phyloP scores from a whole-genome alignment of 2,113 vertebrate species.

The Callospermophilus lateralis region DNA sequence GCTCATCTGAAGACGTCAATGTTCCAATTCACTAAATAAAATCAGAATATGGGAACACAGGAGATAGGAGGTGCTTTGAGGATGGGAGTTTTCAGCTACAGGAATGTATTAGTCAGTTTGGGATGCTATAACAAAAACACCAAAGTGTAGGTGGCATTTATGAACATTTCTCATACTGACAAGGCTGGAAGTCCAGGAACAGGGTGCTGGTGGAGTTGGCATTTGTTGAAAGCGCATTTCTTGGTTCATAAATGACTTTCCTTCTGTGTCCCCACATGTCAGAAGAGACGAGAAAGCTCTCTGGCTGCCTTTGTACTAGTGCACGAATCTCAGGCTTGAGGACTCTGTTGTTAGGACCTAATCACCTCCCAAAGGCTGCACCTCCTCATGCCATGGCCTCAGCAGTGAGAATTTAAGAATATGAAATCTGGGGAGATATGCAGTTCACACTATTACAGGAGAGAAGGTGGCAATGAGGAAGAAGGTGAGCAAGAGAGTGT shows the following conservation, averaged over 20 bases:
- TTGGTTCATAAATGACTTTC: neutral
- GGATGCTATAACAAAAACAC: neutral
- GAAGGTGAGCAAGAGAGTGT: too few relatives aligned
- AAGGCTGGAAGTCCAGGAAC: neutral
- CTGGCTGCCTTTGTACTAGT: neutral
- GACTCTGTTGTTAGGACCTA: neutral
- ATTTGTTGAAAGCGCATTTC: neutral
- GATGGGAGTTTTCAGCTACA: accelerated
- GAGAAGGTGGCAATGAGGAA: neutral
- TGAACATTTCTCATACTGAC: neutral
- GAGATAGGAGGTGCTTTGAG: too few relatives aligned
- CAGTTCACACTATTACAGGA: neutral
- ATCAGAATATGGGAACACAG: neutral
- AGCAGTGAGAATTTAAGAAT: neutral
- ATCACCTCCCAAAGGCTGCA: neutral
- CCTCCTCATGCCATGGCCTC: neutral
- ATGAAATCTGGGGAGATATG: neutral
- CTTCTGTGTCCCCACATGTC: too few relatives aligned
- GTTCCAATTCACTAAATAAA: neutral
- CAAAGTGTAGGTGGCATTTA: neutral
- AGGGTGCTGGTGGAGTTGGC: neutral
- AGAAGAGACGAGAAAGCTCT: neutral
- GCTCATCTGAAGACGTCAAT: too few relatives aligned
- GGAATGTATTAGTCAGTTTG: neutral
- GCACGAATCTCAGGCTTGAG: neutral